phyloP scores from a whole-genome alignment of 1,140 invertebrate species.

The Drosophila ficusphila region DNA sequence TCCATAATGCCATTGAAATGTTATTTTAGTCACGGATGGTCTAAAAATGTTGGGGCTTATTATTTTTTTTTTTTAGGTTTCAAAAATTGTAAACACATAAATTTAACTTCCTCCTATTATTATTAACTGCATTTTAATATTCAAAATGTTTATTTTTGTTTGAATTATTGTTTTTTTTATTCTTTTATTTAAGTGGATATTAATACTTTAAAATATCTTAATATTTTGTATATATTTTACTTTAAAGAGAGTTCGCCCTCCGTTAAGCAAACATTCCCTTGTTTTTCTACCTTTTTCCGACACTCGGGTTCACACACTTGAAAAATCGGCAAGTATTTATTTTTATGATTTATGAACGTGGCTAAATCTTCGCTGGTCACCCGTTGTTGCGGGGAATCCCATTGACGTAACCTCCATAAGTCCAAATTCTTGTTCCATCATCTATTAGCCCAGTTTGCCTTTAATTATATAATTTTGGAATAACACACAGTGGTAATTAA shows the following conservation, averaged over 20 bases:
- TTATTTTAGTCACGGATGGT: background rate
- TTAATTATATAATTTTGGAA: slow-evolving; percentile 19
- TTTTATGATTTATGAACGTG: slow-evolving; percentile 26
- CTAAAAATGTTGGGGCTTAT: too few relatives aligned
- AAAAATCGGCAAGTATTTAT: background rate
- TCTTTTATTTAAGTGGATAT: too few relatives aligned
- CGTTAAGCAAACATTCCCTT: background rate
- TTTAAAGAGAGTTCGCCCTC: background rate
- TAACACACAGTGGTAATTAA: background rate
- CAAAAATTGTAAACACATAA: background rate
- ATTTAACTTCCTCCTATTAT: too few relatives aligned
- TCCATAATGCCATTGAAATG: background rate
- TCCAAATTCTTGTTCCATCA: slow-evolving; percentile 4
- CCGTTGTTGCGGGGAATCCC: slow-evolving; percentile 22
- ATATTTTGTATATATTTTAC: background rate
- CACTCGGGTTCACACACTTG: slow-evolving; percentile 30
- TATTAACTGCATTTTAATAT: too few relatives aligned
- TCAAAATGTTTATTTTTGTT: too few relatives aligned
- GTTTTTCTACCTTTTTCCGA: background rate
- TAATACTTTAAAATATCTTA: background rate
- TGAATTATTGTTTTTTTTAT: too few relatives aligned
- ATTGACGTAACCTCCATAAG: slow-evolving; percentile 8
- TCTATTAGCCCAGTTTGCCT: slow-evolving; percentile 14
- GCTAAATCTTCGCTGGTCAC: slow-evolving; percentile 9
- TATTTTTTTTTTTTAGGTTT: background rate